These are phyloP conservation scores for Drosophila ohnishii DNA, from an alignment of 1,140 invertebrate species.

Conservation along the genomic window DNA sequence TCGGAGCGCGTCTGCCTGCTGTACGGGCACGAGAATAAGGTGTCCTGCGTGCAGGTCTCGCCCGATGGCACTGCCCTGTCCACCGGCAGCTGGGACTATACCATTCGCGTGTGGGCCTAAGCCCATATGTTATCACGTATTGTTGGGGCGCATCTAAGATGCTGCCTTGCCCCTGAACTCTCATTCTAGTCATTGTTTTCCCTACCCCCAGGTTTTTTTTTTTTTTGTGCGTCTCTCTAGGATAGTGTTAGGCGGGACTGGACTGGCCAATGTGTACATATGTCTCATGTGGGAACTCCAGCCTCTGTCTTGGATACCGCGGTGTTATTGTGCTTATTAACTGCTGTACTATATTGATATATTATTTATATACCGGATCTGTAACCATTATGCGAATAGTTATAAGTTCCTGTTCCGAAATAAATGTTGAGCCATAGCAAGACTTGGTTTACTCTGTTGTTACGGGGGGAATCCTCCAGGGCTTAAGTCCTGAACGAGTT, in stretches of 20 bases:
- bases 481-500: background rate
- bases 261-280: conserved; percentile 18
- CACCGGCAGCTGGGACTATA: conserved; percentile 99
- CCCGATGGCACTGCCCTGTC: conserved; percentile 99
- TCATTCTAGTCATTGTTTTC: conserved; percentile 27
- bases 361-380: conserved; percentile 24
- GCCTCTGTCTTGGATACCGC: conserved; percentile 13
- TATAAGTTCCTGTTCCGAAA: conserved; percentile 77
- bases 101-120: conserved; percentile 90
- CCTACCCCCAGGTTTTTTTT: background rate
- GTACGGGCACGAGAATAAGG: conserved; percentile 99
- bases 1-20: conserved; percentile 94
- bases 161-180: conserved; percentile 1
- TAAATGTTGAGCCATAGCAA: conserved; percentile 70
- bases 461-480: background rate
- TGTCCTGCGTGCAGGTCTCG: conserved; percentile 96
- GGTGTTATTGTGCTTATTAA: conserved; percentile 31
- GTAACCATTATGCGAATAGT: conserved; percentile 65
- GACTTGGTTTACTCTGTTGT: background rate
- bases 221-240: conserved; percentile 25
- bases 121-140: background rate
- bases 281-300: conserved; percentile 13
- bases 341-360: conserved; percentile 45
- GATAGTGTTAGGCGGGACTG: conserved; percentile 12
- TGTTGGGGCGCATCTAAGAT: conserved; percentile 20